Base-by-base conservation (phyloP, 2,797 vertebrate species). In the Etheostoma perlongum region DNA sequence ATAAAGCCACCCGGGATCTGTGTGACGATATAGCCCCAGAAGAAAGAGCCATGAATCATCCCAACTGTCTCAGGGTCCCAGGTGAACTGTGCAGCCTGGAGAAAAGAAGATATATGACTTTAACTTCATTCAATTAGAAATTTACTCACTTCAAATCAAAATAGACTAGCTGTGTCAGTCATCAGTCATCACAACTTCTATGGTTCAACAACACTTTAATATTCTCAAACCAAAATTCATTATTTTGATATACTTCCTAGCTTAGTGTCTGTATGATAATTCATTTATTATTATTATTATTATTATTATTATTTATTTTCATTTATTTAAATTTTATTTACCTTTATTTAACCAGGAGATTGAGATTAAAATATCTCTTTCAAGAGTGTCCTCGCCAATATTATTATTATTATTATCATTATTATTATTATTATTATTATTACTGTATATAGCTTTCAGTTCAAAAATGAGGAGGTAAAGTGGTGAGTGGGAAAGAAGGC, bases 11-110 rank as follows among this genome's bases (percentile, higher is more conserved):
- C 97, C 0, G 97, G 97, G 88, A 98, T 98, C 90, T 98, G 97
- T 44, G 97, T 98, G 83, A 98, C 96, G 21, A 98, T 98, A 89
- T 98, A 98, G 58, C 97, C 97, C 97, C 97, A 98, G 92, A 98
- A 98, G 90, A 97, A 98, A 69, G 97, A 95, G 77, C 97, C 97
- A 0, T 98, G 97, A 77, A 98, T 98, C 96, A 98, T 97, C 61
- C 97, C 97, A 62, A 98, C 97, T 0, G 97, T 98, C 90, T 98
- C 97, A 0, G 97, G 97, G 79, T 98, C 97, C 97, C 97, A 99
- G 81, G 88, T 94, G 91, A 98, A 99, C 91, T 97, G 96, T 58
- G 97, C 96, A 71, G 91, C 96, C 97, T 98, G 90, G 18, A 79
- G 21, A 63, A 27, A 81, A 55, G 68, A 67, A 69, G 18, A 76